Conservation (phyloP, 2,113 vertebrate genomes). For the Ctenodactylus gundi region DNA sequence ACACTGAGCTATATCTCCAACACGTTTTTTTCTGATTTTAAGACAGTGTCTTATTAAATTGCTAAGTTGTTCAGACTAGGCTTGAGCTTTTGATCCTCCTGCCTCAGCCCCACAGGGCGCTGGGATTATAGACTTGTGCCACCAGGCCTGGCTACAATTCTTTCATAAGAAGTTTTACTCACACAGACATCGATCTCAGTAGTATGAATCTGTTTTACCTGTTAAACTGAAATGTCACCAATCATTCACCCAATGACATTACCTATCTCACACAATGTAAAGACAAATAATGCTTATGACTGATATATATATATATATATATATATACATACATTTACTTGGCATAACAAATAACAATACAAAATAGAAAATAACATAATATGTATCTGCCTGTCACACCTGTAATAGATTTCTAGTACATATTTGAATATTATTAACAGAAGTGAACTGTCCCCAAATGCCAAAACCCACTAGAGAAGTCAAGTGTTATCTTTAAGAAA, state of each 20-base stretch:
- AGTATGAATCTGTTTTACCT: not conserved
- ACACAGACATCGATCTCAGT: slow-evolving; percentile 11
- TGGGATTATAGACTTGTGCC: too few species aligned
- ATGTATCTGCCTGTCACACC: not conserved
- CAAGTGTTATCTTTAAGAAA: not conserved
- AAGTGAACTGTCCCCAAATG: not conserved
- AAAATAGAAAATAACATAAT: not conserved
- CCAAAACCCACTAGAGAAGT: not conserved
- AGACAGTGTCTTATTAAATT: too few species aligned
- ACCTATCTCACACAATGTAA: not conserved
- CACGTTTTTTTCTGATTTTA: too few species aligned
- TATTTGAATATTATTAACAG: not conserved
- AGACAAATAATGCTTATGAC: not conserved
- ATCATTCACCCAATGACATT: too few species aligned
- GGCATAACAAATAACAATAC: not conserved
- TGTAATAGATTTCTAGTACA: not conserved
- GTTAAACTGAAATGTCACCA: too few species aligned
- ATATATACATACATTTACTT: not conserved
- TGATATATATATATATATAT: not conserved
- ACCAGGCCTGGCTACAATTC: too few species aligned
- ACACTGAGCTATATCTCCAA: too few species aligned
- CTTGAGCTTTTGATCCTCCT: too few species aligned
- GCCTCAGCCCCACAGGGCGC: too few species aligned
- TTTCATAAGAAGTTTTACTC: not conserved
- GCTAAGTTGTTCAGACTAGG: too few species aligned